Conservation (phyloP, 2,888 invertebrate genomes). For the Siphlonurus alternatus region DNA sequence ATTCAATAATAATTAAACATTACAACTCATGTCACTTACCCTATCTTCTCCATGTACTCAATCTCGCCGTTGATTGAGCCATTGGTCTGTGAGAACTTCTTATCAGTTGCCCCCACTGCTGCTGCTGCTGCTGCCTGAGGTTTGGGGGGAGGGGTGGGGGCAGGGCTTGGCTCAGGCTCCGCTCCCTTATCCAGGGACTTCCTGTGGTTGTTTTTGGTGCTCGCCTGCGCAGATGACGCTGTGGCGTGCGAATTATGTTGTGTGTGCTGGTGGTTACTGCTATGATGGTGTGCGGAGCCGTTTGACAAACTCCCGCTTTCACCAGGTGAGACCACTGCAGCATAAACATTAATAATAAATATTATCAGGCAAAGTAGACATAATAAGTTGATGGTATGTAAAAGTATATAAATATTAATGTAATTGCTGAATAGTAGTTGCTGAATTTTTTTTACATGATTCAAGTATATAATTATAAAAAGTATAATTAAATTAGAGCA, state of each 20-base stretch:
- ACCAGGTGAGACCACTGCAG: too few species aligned
- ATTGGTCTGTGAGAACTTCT: constrained; percentile 28
- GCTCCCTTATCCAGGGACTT: constrained; percentile 33
- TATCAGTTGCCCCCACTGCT: constrained; percentile 15
- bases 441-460: too few species aligned
- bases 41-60: constrained; percentile 31
- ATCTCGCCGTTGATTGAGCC: constrained; percentile 28
- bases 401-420: too few species aligned
- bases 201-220: constrained; percentile 33
- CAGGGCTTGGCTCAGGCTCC: not conserved
- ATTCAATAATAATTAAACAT: too few species aligned
- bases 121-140: constrained; percentile 16
- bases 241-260: not conserved
- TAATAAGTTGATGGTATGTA: too few species aligned
- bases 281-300: not conserved
- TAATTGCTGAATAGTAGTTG: too few species aligned
- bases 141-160: not conserved
- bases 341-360: too few species aligned
- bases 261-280: not conserved
- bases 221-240: constrained; percentile 19
- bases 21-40: too few species aligned
- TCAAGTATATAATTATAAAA: too few species aligned
- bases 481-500: too few species aligned
- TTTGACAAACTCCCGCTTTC: not conserved
- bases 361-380: too few species aligned